These are phyloP conservation scores for Colletes latitarsis DNA, from an alignment of 1,140 invertebrate genomes.

Conservation along the genomic window DNA sequence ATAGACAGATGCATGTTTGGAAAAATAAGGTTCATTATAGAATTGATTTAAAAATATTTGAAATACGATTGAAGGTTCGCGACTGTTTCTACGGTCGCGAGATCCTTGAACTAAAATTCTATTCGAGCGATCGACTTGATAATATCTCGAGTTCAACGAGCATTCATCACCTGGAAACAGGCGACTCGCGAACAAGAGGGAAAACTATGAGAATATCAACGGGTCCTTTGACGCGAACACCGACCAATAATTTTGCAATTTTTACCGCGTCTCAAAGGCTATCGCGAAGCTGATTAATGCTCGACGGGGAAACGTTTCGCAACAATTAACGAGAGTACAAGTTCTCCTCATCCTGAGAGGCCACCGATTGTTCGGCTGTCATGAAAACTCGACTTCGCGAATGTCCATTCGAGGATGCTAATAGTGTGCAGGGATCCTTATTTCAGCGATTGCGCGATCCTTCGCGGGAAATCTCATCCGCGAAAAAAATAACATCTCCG, in stretches of 20 bases:
- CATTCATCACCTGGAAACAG: neutral
- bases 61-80: neutral
- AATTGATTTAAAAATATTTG: too few relatives aligned
- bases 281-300: conserved; percentile 13
- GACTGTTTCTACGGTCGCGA: neutral
- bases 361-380: conserved; percentile 36
- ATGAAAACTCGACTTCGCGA: conserved; percentile 46
- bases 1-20: too few relatives aligned
- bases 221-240: neutral
- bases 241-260: neutral
- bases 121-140: neutral
- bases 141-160: conserved; percentile 1
- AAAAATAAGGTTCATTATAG: too few relatives aligned
- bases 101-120: conserved; percentile 21
- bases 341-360: conserved; percentile 19
- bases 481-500: conserved; percentile 29
- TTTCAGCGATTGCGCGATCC: conserved; percentile 5
- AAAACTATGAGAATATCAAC: neutral
- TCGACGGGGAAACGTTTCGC: conserved; percentile 45
- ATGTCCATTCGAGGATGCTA: conserved; percentile 58
- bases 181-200: neutral
- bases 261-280: conserved; percentile 7
- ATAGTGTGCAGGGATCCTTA: conserved; percentile 29
- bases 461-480: conserved; percentile 11
- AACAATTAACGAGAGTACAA: conserved; percentile 38